phyloP scores from a whole-genome alignment of 1,140 invertebrate species.

The Cherax destructor region DNA sequence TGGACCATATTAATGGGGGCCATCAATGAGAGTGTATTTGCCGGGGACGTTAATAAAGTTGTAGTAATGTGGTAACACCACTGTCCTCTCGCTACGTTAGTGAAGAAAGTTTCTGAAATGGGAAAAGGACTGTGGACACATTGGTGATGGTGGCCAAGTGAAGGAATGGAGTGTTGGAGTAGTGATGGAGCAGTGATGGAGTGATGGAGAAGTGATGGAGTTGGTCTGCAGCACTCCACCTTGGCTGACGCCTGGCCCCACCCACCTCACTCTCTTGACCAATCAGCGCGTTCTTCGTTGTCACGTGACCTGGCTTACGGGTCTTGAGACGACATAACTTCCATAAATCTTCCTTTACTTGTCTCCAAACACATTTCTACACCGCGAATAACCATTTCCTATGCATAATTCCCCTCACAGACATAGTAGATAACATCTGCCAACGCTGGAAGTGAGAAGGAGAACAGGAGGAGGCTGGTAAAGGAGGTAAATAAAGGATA shows the following conservation, averaged over 20 bases:
- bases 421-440: neutral
- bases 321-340: neutral
- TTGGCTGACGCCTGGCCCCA: neutral
- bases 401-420: neutral
- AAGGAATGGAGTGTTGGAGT: no score
- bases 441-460: neutral
- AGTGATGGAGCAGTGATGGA: no score
- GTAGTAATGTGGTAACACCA: no score
- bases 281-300: constrained; percentile 5
- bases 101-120: neutral
- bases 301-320: constrained; percentile 48
- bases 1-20: no score
- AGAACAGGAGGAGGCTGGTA: neutral
- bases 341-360: constrained; percentile 11
- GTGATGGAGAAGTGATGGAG: no score
- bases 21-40: neutral
- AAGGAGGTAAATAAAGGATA: neutral
- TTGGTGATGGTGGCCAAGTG: no score
- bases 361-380: constrained; percentile 2
- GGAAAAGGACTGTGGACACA: no score
- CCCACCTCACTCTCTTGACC: constrained; percentile 34
- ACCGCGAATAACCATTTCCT: neutral
- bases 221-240: neutral
- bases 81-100: neutral
- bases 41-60: neutral